These are phyloP conservation scores for Pammene aurita DNA, from an alignment of 2,888 invertebrate species.

Conservation along the genomic window DNA sequence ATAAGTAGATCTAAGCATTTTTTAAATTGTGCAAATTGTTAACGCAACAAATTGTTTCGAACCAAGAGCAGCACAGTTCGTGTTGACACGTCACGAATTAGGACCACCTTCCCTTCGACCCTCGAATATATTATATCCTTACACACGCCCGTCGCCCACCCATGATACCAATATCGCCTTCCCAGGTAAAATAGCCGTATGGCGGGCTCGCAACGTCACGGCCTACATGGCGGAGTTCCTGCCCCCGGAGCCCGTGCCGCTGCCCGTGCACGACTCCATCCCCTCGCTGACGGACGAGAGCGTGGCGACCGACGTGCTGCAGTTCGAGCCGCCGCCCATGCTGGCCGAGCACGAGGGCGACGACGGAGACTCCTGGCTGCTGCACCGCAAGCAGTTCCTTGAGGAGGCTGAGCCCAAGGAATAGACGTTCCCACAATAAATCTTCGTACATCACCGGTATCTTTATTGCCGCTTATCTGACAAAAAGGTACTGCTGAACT, in stretches of 20 bases:
- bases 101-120: too few relatives aligned
- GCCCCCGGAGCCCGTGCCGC: constrained; percentile 87
- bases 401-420: constrained; percentile 66
- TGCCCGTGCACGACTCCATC: constrained; percentile 86
- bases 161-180: constrained; percentile 4
- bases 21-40: too few relatives aligned
- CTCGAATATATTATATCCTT: too few relatives aligned
- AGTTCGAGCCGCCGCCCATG: constrained; percentile 68
- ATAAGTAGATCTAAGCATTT: too few relatives aligned
- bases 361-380: constrained; percentile 74
- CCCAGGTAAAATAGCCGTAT: constrained; percentile 81
- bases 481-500: too few relatives aligned
- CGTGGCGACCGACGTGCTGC: constrained; percentile 67
- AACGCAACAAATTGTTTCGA: too few relatives aligned
- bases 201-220: constrained; percentile 88
- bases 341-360: constrained; percentile 69
- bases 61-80: too few relatives aligned
- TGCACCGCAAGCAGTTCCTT: constrained; percentile 72
- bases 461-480: not conserved
- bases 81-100: too few relatives aligned
- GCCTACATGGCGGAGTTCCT: constrained; percentile 87
- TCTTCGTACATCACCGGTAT: not conserved
- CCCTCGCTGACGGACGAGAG: constrained; percentile 77
- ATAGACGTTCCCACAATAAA: constrained; percentile 31
- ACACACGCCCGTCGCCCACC: too few relatives aligned